A percentile compares a stretch with the other conserved stretches of the same genome.
phyloP scores from a whole-genome alignment of 2,888 invertebrate species.

The Gastrophysa polygoni region DNA sequence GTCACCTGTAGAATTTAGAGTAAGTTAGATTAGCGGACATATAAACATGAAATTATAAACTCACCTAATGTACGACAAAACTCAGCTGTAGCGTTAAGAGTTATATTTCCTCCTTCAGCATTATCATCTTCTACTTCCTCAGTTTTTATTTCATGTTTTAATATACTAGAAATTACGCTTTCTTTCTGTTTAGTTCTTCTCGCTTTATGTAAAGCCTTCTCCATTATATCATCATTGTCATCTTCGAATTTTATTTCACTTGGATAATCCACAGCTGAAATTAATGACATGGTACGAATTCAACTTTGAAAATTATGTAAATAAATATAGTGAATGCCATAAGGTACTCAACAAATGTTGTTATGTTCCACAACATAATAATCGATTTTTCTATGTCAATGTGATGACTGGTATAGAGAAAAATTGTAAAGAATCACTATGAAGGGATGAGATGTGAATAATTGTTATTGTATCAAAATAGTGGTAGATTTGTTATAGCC shows the following conservation, averaged over 20 bases:
- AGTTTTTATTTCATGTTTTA: slow-evolving; percentile 51
- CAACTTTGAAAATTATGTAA: too few species aligned
- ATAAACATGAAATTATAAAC: not conserved
- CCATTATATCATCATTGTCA: slow-evolving; percentile 62
- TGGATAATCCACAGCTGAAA: slow-evolving; percentile 51
- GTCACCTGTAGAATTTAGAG: too few species aligned
- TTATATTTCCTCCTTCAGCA: slow-evolving; percentile 65
- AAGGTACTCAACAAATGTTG: too few species aligned
- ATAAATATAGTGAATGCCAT: not conserved
- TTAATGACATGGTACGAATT: slow-evolving; percentile 14
- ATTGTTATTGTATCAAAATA: too few species aligned
- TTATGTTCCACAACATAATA: too few species aligned
- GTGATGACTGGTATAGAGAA: too few species aligned
- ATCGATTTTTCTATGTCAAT: too few species aligned
- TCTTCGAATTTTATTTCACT: slow-evolving; percentile 65
- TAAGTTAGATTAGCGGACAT: too few species aligned
- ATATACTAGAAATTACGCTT: slow-evolving; percentile 48
- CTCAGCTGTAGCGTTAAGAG: slow-evolving; percentile 93
- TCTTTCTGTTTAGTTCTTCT: slow-evolving; percentile 64
- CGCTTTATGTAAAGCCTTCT: slow-evolving; percentile 64
- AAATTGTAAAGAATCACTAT: too few species aligned
- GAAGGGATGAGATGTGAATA: too few species aligned
- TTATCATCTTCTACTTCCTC: slow-evolving; percentile 51
- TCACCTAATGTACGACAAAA: slow-evolving; percentile 85
- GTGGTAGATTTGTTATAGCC: too few species aligned